Evolutionary conservation across 2,113 vertebrate genomes (phyloP).

Genomic region (Herpetotheres cachinnans): DNA sequence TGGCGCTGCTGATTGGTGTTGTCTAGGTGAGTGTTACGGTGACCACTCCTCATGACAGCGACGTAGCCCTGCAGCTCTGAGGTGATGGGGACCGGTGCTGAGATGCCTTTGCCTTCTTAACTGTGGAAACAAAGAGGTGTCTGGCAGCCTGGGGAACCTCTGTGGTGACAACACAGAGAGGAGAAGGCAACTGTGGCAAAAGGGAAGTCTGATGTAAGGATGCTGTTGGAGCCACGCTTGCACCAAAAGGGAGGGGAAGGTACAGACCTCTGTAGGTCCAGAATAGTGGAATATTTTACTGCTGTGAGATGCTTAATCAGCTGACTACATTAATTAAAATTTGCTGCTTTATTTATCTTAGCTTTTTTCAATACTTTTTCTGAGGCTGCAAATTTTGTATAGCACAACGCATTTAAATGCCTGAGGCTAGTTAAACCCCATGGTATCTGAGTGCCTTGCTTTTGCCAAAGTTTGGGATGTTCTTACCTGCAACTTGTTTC

Average conservation of each 20-base stretch:
- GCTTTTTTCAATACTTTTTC: neutral
- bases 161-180: neutral
- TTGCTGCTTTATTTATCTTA: neutral
- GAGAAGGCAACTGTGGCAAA: neutral
- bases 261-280: neutral
- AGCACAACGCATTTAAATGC: neutral
- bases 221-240: neutral
- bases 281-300: neutral
- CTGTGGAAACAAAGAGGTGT: neutral
- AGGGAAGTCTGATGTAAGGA: neutral
- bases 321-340: neutral
- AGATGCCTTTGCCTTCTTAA: neutral
- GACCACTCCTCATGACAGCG: rapidly evolving
- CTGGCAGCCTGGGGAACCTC: neutral
- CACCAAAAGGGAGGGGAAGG: neutral
- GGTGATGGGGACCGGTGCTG: neutral
- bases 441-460: neutral
- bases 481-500: neutral
- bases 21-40: neutral
- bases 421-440: neutral
- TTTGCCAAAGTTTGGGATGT: neutral
- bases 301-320: neutral
- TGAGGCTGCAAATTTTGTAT: neutral
- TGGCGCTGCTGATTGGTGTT: neutral
- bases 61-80: neutral